A percentile compares a stretch with the other conserved stretches of the same genome.
Conservation (phyloP, 2,113 vertebrate species). For the Microtus montanus region DNA sequence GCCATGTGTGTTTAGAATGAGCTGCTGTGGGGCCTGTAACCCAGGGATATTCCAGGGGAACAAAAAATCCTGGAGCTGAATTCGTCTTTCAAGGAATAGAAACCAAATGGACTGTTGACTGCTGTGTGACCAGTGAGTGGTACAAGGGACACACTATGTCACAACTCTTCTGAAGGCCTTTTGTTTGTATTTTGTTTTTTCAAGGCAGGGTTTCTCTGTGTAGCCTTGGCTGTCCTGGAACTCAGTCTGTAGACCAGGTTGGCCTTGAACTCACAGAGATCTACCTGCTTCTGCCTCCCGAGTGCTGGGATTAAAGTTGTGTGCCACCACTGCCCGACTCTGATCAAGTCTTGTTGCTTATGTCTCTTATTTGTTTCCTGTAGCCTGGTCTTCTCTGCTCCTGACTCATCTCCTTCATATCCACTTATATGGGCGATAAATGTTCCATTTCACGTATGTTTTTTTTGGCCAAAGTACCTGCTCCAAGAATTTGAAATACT, state of each 20-base stretch:
- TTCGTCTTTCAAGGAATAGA: not conserved
- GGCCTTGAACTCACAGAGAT: not conserved
- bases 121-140: not conserved
- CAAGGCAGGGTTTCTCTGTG: not conserved
- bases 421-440: not conserved
- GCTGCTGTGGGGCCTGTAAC: no score
- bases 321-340: no score
- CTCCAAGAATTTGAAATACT: not conserved
- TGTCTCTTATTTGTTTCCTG: not conserved
- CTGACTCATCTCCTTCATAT: not conserved
- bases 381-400: not conserved
- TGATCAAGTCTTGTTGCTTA: not conserved
- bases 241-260: not conserved
- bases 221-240: not conserved
- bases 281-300: not conserved
- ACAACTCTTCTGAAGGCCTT: not conserved
- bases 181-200: not conserved
- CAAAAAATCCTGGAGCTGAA: not conserved
- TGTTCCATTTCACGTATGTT: not conserved
- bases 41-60: not conserved
- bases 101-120: not conserved
- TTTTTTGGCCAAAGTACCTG: not conserved
- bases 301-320: no score
- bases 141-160: not conserved
- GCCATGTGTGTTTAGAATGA: not conserved